Conservation (phyloP, 2,113 vertebrate genomes). For the Pseudorhombus dupliciocellatus region DNA sequence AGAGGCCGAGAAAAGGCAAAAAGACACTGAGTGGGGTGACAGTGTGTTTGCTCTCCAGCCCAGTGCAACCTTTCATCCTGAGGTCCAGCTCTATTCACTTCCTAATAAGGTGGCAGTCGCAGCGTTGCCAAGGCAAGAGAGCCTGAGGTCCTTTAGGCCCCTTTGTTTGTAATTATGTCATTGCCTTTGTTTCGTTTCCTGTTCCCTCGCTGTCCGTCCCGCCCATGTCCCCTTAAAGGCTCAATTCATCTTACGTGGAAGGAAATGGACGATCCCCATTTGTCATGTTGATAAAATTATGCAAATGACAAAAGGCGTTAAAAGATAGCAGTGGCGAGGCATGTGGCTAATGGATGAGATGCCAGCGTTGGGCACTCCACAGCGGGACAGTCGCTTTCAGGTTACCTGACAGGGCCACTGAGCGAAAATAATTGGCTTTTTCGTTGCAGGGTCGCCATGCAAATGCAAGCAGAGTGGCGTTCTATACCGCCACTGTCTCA, state of each 20-base stretch:
- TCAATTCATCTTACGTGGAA: constrained; percentile 78
- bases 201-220: constrained; percentile 44
- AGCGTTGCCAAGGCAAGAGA: constrained; percentile 36
- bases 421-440: constrained; percentile 84
- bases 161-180: constrained; percentile 66
- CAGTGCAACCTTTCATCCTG: constrained; percentile 42
- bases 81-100: constrained; percentile 47
- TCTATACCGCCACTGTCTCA: constrained; percentile 52
- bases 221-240: constrained; percentile 64
- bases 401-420: constrained; percentile 81
- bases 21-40: constrained; percentile 53
- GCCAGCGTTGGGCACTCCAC: constrained; percentile 69
- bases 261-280: constrained; percentile 77
- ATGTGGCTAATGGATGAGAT: constrained; percentile 79
- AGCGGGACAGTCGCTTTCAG: constrained; percentile 79
- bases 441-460: constrained; percentile 71
- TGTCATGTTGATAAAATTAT: constrained; percentile 84
- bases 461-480: constrained; percentile 68
- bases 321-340: constrained; percentile 75
- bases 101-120: constrained; percentile 53
- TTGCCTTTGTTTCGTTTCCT: constrained; percentile 63
- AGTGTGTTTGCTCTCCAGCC: constrained; percentile 50
- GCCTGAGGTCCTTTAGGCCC: constrained; percentile 40
- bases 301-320: constrained; percentile 81
- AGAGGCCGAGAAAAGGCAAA: constrained; percentile 39